Evolutionary conservation across 1,140 invertebrate genomes (phyloP).

Genomic region (Anastrepha ludens): DNA sequence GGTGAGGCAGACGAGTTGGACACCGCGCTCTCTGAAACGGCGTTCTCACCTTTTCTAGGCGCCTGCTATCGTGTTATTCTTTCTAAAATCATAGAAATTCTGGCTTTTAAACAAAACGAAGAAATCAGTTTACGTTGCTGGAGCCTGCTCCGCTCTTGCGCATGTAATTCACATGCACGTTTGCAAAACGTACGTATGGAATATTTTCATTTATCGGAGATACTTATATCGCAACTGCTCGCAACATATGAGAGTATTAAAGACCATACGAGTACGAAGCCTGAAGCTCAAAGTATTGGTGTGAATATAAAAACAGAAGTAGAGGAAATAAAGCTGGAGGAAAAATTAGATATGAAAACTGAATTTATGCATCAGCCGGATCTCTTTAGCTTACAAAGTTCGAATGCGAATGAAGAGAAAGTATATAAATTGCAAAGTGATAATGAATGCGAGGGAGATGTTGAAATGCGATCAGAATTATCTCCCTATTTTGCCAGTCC

Average conservation of each 20-base stretch:
- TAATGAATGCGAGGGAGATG: slow-evolving; percentile 53
- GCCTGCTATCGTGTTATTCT: slow-evolving; percentile 66
- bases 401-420: slow-evolving; percentile 36
- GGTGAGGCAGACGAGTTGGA: slow-evolving; percentile 61
- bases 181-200: slow-evolving; percentile 64
- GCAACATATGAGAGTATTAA: slow-evolving; percentile 70
- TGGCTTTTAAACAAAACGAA: slow-evolving; percentile 69
- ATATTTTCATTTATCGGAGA: slow-evolving; percentile 70
- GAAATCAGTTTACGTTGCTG: slow-evolving; percentile 66
- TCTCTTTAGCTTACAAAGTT: neutral
- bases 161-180: slow-evolving; percentile 64
- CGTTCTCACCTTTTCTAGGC: slow-evolving; percentile 67
- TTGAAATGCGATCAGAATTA: slow-evolving; percentile 20
- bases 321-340: slow-evolving; percentile 59
- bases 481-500: slow-evolving; percentile 68
- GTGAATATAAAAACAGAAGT: slow-evolving; percentile 64
- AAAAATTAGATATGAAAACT: slow-evolving; percentile 20
- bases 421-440: slow-evolving; percentile 62
- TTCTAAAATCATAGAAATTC: slow-evolving; percentile 66
- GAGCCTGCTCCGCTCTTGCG: slow-evolving; percentile 65
- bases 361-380: slow-evolving; percentile 29
- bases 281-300: slow-evolving; percentile 26
- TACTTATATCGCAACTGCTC: slow-evolving; percentile 69
- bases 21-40: slow-evolving; percentile 61
- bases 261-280: slow-evolving; percentile 27